These are phyloP conservation scores for Rapana venosa DNA, from an alignment of 2,888 invertebrate genomes.

Conservation along the genomic window DNA sequence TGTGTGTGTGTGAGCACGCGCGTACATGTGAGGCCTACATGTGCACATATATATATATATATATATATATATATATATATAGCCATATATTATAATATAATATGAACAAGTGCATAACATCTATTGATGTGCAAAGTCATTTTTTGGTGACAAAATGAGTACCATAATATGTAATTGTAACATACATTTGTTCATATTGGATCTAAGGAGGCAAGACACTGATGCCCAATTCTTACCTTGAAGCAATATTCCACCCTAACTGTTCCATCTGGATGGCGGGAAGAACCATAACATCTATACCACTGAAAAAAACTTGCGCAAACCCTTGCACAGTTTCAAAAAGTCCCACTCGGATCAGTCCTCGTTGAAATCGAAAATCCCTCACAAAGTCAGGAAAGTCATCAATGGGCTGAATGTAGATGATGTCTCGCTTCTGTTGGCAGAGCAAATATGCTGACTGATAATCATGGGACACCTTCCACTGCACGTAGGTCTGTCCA, in stretches of 20 bases:
- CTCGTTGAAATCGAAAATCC: slow-evolving; percentile 55
- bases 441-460: slow-evolving; percentile 59
- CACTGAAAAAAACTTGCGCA: slow-evolving; percentile 67
- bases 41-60: not conserved
- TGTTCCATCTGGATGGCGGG: slow-evolving; percentile 57
- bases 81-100: too few relatives aligned
- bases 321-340: slow-evolving; percentile 68
- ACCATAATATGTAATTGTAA: not conserved
- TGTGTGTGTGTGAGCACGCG: slow-evolving; percentile 5
- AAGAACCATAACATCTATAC: slow-evolving; percentile 62
- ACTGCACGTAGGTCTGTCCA: slow-evolving; percentile 69
- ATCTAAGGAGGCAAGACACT: too few relatives aligned
- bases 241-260: slow-evolving; percentile 61
- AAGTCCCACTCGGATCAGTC: slow-evolving; percentile 53
- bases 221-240: slow-evolving; percentile 22
- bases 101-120: too few relatives aligned
- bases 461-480: slow-evolving; percentile 64
- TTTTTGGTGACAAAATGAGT: not conserved
- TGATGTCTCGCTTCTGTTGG: slow-evolving; percentile 55
- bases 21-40: not conserved
- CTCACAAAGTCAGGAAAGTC: slow-evolving; percentile 70
- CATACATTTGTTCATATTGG: not conserved
- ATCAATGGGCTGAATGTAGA: slow-evolving; percentile 72
- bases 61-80: not conserved
- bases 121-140: too few relatives aligned